phyloP scores from a whole-genome alignment of 2,797 vertebrate genomes.

The Austrolebias charrua region DNA sequence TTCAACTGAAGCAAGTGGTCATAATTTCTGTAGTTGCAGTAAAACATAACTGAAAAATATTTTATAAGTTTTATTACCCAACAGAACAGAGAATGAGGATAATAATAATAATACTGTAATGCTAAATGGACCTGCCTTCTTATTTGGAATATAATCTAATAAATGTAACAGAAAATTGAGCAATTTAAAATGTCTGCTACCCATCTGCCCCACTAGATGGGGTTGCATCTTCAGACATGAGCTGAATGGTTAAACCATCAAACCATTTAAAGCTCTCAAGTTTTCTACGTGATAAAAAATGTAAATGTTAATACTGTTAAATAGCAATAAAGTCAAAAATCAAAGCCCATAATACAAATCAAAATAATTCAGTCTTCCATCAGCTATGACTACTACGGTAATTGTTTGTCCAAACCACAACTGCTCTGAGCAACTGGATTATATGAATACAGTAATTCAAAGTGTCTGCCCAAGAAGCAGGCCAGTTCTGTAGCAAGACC shows the following conservation, averaged over 20 bases:
- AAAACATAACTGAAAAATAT: too few species aligned
- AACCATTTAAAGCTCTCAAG: slow-evolving; percentile 18
- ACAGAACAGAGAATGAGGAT: too few species aligned
- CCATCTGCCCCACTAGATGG: slow-evolving; percentile 73
- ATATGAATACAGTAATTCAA: slow-evolving; percentile 76
- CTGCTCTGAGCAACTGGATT: slow-evolving; percentile 48
- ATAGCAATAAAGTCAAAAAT: slow-evolving; percentile 5
- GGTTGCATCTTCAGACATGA: slow-evolving; percentile 33
- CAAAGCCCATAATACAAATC: not conserved
- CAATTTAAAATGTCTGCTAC: not conserved
- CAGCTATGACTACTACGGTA: slow-evolving; percentile 28
- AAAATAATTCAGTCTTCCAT: slow-evolving; percentile 11
- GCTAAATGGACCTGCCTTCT: too few species aligned
- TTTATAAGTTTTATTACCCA: too few species aligned
- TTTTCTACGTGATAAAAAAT: slow-evolving; percentile 12
- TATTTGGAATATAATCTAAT: too few species aligned
- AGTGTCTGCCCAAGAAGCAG: slow-evolving; percentile 53
- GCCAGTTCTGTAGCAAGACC: slow-evolving; percentile 49
- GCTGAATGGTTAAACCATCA: slow-evolving; percentile 30
- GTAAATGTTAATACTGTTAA: not conserved
- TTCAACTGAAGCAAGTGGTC: too few species aligned
- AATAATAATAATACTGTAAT: too few species aligned
- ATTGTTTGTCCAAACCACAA: slow-evolving; percentile 24
- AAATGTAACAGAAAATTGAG: too few species aligned
- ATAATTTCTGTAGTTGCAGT: too few species aligned